Evolutionary conservation across 2,113 vertebrate species (phyloP).

Genomic region (Theristicus caerulescens): DNA sequence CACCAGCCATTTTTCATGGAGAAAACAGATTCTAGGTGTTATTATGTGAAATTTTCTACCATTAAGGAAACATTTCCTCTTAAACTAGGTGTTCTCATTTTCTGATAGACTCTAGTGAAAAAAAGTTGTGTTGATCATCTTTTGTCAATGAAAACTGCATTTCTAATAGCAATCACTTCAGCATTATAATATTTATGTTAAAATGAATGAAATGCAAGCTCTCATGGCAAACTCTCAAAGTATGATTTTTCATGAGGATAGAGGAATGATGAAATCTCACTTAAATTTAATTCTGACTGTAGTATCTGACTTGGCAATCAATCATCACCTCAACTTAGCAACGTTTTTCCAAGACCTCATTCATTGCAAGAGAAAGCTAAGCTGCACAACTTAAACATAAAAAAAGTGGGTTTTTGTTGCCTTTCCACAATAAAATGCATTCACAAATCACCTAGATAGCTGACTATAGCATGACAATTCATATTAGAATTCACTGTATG

Average conservation of each 20-base stretch:
- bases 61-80: not conserved
- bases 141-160: not conserved
- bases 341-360: not conserved
- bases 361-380: not conserved
- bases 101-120: not conserved
- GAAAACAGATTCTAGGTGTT: not conserved
- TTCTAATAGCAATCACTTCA: not conserved
- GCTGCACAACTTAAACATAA: not conserved
- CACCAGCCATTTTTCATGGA: not conserved
- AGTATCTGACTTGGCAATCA: not conserved
- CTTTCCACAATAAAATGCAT: not conserved
- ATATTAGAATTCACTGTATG: not conserved
- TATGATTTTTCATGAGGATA: not conserved
- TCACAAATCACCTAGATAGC: not conserved
- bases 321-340: not conserved
- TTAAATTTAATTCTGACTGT: not conserved
- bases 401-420: not conserved
- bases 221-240: fast-evolving
- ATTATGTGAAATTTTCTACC: not conserved
- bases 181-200: not conserved
- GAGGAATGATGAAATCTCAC: not conserved
- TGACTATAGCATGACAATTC: not conserved
- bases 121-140: not conserved
- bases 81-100: not conserved
- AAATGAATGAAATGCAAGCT: not conserved